Conservation (phyloP, 53 echinoderm and acorn worm genomes). For the Paracentrotus lividus region DNA sequence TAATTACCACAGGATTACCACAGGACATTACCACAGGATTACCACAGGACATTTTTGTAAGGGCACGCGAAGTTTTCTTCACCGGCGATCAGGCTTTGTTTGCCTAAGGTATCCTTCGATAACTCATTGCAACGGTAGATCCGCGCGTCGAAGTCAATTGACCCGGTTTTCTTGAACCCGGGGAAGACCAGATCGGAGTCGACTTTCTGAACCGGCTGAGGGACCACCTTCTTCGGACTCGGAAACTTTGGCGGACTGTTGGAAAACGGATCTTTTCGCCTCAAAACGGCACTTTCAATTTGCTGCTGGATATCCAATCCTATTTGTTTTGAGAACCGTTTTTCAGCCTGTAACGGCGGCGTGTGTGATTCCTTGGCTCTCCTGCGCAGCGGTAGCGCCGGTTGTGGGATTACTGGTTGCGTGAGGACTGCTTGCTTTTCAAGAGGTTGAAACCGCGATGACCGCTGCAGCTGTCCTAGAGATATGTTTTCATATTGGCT, state of each 20-base stretch:
- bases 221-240: not conserved
- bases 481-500: slow-evolving; percentile 10
- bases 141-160: slow-evolving; percentile 62
- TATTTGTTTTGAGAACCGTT: not conserved
- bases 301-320: not conserved
- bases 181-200: slow-evolving; percentile 44
- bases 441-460: not conserved
- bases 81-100: not conserved
- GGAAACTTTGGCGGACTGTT: not conserved
- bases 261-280: not conserved
- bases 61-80: slow-evolving; percentile 63
- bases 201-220: not conserved
- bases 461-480: not conserved
- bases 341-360: not conserved
- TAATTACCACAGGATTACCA: too few species aligned
- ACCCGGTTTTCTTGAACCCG: slow-evolving; percentile 41
- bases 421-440: not conserved
- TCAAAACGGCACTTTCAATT: not conserved
- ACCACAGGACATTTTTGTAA: too few species aligned
- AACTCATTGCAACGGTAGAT: slow-evolving; percentile 63
- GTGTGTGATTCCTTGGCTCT: not conserved
- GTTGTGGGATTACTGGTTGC: not conserved
- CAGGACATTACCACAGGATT: too few species aligned
- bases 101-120: not conserved
- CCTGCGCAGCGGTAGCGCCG: not conserved